phyloP scores from a whole-genome alignment of 1,140 invertebrate genomes.

The Gonatopus flavifemur region DNA sequence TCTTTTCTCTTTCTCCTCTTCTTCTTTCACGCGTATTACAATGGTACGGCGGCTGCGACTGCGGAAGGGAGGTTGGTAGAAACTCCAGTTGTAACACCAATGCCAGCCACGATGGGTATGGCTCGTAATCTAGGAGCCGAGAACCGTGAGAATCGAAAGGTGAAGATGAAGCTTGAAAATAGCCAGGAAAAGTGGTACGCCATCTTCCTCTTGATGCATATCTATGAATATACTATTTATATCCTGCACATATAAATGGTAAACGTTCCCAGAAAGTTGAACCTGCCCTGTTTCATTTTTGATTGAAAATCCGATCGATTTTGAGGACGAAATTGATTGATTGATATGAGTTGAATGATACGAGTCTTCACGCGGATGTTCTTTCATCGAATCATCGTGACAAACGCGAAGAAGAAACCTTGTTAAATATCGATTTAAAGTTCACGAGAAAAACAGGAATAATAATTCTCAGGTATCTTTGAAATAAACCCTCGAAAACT shows the following conservation, averaged over 20 bases:
- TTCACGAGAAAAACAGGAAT: no score
- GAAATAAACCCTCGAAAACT: no score
- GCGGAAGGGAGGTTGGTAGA: not conserved
- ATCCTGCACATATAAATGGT: not conserved
- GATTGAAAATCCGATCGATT: no score
- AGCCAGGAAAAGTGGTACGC: constrained; percentile 22
- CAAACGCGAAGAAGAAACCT: no score
- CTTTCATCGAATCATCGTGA: no score
- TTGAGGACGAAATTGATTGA: no score
- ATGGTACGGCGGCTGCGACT: constrained; percentile 13
- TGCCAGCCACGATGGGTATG: constrained; percentile 10
- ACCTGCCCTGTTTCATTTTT: constrained; percentile 1
- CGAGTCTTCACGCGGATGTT: no score
- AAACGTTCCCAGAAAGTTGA: constrained; percentile 7
- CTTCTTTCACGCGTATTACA: constrained; percentile 31
- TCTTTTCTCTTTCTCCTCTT: no score
- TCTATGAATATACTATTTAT: no score
- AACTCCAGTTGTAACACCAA: not conserved
- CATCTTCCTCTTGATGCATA: constrained; percentile 19
- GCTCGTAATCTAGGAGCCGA: constrained; percentile 29
- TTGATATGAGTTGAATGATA: no score
- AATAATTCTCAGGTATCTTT: no score
- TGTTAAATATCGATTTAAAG: no score
- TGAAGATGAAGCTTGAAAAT: constrained; percentile 32
- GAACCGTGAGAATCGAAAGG: constrained; percentile 41